A percentile compares a stretch with the other conserved stretches of the same genome.
Evolutionary conservation across 2,888 invertebrate genomes (phyloP).

Genomic region (Ischnura elegans): DNA sequence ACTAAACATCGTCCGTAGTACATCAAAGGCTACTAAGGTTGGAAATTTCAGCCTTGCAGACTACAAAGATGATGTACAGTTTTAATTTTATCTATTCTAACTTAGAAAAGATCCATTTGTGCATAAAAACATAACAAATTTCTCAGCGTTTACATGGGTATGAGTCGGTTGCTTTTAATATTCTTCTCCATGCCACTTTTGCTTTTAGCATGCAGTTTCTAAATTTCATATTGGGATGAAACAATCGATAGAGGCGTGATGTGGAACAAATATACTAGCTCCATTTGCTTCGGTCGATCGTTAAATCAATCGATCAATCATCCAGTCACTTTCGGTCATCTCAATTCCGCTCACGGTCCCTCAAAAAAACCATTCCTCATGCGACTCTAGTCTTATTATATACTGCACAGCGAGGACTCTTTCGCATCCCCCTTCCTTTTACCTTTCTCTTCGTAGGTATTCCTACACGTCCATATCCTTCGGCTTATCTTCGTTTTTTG

Average conservation of each 20-base stretch:
- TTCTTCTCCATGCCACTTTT: not conserved
- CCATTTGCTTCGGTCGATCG: constrained; percentile 1
- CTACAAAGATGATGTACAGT: too few species aligned
- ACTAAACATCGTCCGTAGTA: too few species aligned
- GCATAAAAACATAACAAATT: not conserved
- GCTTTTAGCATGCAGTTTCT: not conserved
- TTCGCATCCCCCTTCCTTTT: not conserved
- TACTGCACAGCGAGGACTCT: constrained; percentile 20
- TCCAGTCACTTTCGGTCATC: constrained; percentile 58
- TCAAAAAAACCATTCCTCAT: constrained; percentile 58
- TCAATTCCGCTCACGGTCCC: constrained; percentile 36
- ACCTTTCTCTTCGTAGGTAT: not conserved
- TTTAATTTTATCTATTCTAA: too few species aligned
- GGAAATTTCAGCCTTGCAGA: too few species aligned
- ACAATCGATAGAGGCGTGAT: constrained; percentile 14
- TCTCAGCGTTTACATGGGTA: too few species aligned
- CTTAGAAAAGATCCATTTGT: not conserved
- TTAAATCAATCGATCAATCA: constrained; percentile 59
- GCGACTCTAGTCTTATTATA: constrained; percentile 58
- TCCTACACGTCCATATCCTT: not conserved
- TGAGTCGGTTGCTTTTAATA: not conserved
- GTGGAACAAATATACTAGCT: not conserved
- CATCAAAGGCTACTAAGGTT: too few species aligned
- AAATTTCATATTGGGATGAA: not conserved
- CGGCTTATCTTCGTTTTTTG: not conserved